A percentile compares a stretch with the other conserved stretches of the same genome.
Evolutionary conservation across 2,113 vertebrate genomes (phyloP).

Genomic region (Pteronura brasiliensis): DNA sequence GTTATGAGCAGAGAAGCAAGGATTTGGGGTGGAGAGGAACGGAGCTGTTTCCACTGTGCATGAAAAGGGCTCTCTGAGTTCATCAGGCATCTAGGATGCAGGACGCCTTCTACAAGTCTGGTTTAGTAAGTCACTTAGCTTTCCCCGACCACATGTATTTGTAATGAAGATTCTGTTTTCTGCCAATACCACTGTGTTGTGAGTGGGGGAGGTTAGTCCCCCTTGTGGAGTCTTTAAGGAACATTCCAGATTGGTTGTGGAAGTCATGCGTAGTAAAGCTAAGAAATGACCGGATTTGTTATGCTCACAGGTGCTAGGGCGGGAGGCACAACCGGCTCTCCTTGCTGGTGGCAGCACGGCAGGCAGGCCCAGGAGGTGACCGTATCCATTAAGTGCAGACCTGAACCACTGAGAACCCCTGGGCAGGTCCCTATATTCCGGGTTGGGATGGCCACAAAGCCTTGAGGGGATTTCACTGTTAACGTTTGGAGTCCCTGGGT

Average conservation of each 20-base stretch:
- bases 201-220: too few relatives aligned
- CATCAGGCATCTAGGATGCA: neutral
- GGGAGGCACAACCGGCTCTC: neutral
- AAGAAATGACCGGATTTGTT: too few relatives aligned
- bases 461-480: too few relatives aligned
- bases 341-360: too few relatives aligned
- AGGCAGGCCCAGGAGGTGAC: neutral
- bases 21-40: neutral
- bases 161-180: neutral
- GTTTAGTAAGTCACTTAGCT: neutral
- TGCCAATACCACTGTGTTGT: neutral
- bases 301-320: neutral
- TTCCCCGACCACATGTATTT: neutral
- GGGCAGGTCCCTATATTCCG: too few relatives aligned
- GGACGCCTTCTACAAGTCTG: neutral
- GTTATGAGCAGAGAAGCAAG: neutral
- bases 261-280: too few relatives aligned
- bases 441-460: too few relatives aligned
- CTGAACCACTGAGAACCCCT: neutral
- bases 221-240: too few relatives aligned
- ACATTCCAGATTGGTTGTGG: too few relatives aligned
- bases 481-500: too few relatives aligned
- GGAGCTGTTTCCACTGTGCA: neutral
- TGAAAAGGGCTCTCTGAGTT: too few relatives aligned
- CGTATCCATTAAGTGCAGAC: fast-evolving